Percentiles rank a stretch among this genome's conserved stretches.
Evolutionary conservation across 2,888 invertebrate genomes (phyloP).

Genomic region (Pseudeuparius sepicola): DNA sequence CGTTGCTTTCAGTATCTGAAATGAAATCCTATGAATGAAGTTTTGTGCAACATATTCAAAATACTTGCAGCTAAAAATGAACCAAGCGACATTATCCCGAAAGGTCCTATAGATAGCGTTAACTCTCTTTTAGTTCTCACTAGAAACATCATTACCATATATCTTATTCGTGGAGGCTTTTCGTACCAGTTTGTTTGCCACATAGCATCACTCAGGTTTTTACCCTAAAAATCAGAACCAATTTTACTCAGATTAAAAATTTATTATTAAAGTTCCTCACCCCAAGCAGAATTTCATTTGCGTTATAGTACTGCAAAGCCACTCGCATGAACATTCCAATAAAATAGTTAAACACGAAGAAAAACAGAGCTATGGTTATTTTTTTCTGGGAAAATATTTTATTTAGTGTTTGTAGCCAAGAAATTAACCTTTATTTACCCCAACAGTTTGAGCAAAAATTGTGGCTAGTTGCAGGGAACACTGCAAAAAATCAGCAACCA

Average conservation of each 20-base stretch:
- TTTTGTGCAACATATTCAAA: background rate
- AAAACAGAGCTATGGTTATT: background rate
- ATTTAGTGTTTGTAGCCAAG: background rate
- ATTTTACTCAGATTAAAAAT: background rate
- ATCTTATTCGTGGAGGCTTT: background rate
- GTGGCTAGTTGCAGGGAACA: constrained; percentile 25
- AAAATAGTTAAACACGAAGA: background rate
- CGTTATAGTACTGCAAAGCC: constrained; percentile 18
- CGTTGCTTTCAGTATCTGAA: constrained; percentile 19
- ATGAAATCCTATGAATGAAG: constrained; percentile 5
- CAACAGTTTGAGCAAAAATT: constrained; percentile 21
- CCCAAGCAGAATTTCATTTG: constrained; percentile 18
- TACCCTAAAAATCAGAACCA: background rate
- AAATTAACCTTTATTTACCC: constrained; percentile 18
- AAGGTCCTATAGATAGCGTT: constrained; percentile 1
- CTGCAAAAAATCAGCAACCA: constrained; percentile 26
- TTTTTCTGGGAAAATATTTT: background rate
- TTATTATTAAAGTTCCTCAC: constrained; percentile 6
- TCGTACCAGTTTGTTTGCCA: constrained; percentile 1
- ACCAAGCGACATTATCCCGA: background rate
- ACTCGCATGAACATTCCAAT: constrained; percentile 17
- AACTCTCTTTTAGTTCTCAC: background rate
- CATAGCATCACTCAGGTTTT: background rate
- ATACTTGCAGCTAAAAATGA: constrained; percentile 1
- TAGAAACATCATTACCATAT: background rate